phyloP scores from a whole-genome alignment of 2,797 vertebrate genomes.

The Eospalax fontanierii region DNA sequence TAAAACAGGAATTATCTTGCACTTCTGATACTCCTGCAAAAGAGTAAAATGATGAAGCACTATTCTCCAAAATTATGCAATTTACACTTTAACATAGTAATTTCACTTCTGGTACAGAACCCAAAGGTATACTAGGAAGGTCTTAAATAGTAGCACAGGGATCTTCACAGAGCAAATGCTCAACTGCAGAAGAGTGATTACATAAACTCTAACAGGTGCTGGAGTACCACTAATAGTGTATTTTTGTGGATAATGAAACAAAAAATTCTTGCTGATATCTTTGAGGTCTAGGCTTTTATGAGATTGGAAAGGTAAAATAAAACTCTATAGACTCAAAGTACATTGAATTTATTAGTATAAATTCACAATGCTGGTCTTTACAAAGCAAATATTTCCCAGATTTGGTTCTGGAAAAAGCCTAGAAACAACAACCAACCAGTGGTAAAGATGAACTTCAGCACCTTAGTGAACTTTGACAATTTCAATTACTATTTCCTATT shows the following conservation, averaged over 20 bases:
- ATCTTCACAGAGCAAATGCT: not conserved
- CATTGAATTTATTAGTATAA: not conserved
- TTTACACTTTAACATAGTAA: not conserved
- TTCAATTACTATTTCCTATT: not conserved
- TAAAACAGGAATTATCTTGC: not conserved
- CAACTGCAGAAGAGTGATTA: not conserved
- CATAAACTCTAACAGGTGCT: not conserved
- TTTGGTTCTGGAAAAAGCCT: not conserved
- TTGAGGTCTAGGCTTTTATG: conserved; percentile 12
- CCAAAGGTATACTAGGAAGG: not conserved
- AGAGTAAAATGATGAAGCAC: not conserved
- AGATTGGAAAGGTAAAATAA: not conserved
- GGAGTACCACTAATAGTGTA: not conserved
- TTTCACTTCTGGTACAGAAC: not conserved
- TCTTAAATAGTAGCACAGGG: not conserved
- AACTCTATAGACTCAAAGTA: not conserved
- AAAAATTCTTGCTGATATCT: not conserved
- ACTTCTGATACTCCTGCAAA: not conserved
- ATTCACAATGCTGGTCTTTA: not conserved
- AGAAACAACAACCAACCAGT: not conserved
- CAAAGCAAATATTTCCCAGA: not conserved
- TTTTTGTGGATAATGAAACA: not conserved
- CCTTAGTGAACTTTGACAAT: not conserved
- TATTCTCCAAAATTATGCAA: not conserved
- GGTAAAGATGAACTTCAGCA: not conserved